Percentiles rank a stretch among this genome's conserved stretches.
phyloP scores from a whole-genome alignment of 2,113 vertebrate genomes.

The Melanotaenia duboulayi region DNA sequence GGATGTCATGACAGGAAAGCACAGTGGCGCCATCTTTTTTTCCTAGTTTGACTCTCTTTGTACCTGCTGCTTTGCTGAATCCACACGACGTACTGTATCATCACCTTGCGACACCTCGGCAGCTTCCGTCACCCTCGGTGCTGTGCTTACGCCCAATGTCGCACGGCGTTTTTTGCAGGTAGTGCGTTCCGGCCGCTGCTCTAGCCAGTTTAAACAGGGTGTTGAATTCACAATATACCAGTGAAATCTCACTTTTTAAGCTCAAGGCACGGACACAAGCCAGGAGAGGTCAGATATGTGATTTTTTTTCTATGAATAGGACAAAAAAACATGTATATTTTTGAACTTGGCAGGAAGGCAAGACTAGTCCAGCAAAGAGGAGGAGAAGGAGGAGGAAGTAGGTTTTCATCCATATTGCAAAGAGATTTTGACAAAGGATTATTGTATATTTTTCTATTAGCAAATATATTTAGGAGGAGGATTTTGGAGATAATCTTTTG shows the following conservation, averaged over 20 bases:
- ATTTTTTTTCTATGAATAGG: slow-evolving; percentile 77
- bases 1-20: slow-evolving; percentile 39
- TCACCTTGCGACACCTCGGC: slow-evolving; percentile 51
- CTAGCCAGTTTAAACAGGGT: slow-evolving; percentile 55
- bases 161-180: slow-evolving; percentile 54
- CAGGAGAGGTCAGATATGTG: slow-evolving; percentile 62
- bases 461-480: slow-evolving; percentile 68
- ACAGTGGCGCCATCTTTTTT: slow-evolving; percentile 14
- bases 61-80: slow-evolving; percentile 33
- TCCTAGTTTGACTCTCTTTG: slow-evolving; percentile 40
- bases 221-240: slow-evolving; percentile 66
- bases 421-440: slow-evolving; percentile 83
- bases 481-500: slow-evolving; percentile 84
- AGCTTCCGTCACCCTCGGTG: slow-evolving; percentile 45
- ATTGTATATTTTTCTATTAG: slow-evolving; percentile 87
- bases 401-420: slow-evolving; percentile 63
- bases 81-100: slow-evolving; percentile 55
- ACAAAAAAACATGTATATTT: slow-evolving; percentile 82
- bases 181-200: slow-evolving; percentile 48
- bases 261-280: slow-evolving; percentile 69
- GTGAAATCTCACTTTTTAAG: slow-evolving; percentile 67
- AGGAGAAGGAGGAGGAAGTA: slow-evolving; percentile 14
- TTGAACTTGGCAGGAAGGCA: slow-evolving; percentile 76
- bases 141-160: slow-evolving; percentile 56
- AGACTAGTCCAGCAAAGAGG: slow-evolving; percentile 46